Base-by-base conservation (phyloP, 2,888 invertebrate species). In the Clunio marinus region DNA sequence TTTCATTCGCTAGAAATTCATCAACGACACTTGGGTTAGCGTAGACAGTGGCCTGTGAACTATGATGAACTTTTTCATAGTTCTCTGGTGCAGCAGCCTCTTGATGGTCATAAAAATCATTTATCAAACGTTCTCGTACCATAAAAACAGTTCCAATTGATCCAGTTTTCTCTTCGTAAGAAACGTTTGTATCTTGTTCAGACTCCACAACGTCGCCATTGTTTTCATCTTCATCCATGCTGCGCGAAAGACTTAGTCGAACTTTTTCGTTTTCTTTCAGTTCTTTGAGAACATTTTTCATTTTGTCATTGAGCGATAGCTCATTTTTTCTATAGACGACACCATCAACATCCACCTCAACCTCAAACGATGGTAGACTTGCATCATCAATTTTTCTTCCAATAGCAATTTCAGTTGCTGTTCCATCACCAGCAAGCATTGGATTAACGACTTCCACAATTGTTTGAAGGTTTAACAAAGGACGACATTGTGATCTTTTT, bases 361-460 rank as follows among this genome's bases (percentile, higher is more conserved):
- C 65, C n/a, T 70, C 62, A 17, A 41, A 63, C 62, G 35, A 15
- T 51, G 68, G 4, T 46, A 45, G 24, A 58, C 66, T 70, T 51
- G 59, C 69, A 1, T 72, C 73, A 13, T 72, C 74, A 62, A 72
- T 71, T 10, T 37, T 35, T 2, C 17, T 5, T 4, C 80, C 77
- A 69, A 79, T 76, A 67, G 76, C 75, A 63, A 79, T 79, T 70
- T 75, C 75, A 70, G 77, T 77, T 20, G 77, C 76, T 32, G 70
- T 74, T 70, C 79, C 79, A 69, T 79, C 78, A 41, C 79, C 79
- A 10, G 74, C 74, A 70, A 79, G 77, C 70, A 78, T 72, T 24
- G 79, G 79, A 74, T 79, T 79, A 69, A 79, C 74, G 67, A 79
- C 79, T 74, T 79, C 78, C 28, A 79, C 80, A 70, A 79, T 79